These are phyloP conservation scores for Chalcosyrphus nemorum DNA, from an alignment of 2,888 invertebrate species.

Conservation along the genomic window DNA sequence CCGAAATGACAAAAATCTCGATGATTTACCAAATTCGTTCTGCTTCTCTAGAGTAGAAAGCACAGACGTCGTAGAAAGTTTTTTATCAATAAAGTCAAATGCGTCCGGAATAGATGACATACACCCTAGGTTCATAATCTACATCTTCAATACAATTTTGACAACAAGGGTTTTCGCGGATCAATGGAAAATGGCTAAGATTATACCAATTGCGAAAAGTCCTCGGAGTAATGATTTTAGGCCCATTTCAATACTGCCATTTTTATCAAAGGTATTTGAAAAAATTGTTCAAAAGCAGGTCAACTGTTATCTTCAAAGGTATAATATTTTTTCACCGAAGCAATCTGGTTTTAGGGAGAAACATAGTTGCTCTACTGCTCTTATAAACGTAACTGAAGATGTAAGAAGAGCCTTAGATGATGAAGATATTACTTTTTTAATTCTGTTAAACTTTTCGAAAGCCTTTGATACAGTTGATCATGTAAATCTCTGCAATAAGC, in stretches of 20 bases:
- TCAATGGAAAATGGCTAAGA: background rate
- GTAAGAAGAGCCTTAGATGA: too few species aligned
- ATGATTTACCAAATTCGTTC: background rate
- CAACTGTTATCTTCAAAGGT: too few species aligned
- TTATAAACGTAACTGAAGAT: too few species aligned
- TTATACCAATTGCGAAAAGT: background rate
- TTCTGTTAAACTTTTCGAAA: background rate
- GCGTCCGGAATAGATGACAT: background rate
- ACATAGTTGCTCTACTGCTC: too few species aligned
- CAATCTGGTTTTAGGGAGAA: too few species aligned
- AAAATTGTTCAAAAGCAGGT: background rate
- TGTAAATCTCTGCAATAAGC: background rate
- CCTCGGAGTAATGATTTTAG: background rate
- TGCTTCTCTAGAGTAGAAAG: background rate
- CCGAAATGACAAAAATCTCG: background rate
- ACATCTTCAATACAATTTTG: background rate
- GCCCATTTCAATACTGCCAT: constrained; percentile 5
- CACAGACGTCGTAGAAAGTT: background rate
- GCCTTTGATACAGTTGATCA: background rate
- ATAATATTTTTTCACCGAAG: too few species aligned
- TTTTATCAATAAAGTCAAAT: background rate
- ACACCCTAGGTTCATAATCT: background rate
- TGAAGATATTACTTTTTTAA: too few species aligned
- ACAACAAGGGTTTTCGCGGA: background rate
- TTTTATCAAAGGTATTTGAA: constrained; percentile 11